Percentiles rank a stretch among this genome's conserved stretches.
Conservation (phyloP, 30 jellyfish, hydroid and myxozoan genomes). For the Haliclystus octoradiatus region DNA sequence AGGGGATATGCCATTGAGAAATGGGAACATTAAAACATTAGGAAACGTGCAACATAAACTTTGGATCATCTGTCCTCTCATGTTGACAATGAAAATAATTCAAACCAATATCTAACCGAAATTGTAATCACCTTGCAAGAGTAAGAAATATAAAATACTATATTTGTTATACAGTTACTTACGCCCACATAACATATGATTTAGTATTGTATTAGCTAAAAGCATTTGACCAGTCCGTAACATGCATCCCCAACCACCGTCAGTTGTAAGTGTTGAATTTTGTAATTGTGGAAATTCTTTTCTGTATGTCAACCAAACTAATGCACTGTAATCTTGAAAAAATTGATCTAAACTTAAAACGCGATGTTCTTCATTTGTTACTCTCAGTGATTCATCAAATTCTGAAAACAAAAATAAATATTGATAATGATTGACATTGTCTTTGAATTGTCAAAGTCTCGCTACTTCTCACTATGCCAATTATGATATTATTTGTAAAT, state of each 20-base stretch:
- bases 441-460: too few relatives aligned
- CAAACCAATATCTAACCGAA: too few relatives aligned
- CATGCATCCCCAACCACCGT: conserved; percentile 99
- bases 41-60: too few relatives aligned
- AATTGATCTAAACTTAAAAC: conserved; percentile 52
- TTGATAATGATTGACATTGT: background rate
- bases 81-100: too few relatives aligned
- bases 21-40: too few relatives aligned
- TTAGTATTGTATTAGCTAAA: conserved; percentile 69
- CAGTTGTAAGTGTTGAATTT: conserved; percentile 83
- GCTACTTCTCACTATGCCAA: too few relatives aligned
- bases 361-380: conserved; percentile 20
- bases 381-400: conserved; percentile 14
- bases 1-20: too few relatives aligned
- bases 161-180: conserved; percentile 6
- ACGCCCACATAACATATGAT: conserved; percentile 75
- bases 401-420: conserved; percentile 6
- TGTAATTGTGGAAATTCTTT: conserved; percentile 79
- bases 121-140: too few relatives aligned
- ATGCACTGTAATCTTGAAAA: conserved; percentile 64
- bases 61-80: too few relatives aligned
- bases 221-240: conserved; percentile 96
- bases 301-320: conserved; percentile 85
- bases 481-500: too few relatives aligned
- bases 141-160: too few relatives aligned